A percentile compares a stretch with the other conserved stretches of the same genome.
These are phyloP conservation scores for Drosophila sproati DNA, from an alignment of 1,140 invertebrate species.

Conservation along the genomic window DNA sequence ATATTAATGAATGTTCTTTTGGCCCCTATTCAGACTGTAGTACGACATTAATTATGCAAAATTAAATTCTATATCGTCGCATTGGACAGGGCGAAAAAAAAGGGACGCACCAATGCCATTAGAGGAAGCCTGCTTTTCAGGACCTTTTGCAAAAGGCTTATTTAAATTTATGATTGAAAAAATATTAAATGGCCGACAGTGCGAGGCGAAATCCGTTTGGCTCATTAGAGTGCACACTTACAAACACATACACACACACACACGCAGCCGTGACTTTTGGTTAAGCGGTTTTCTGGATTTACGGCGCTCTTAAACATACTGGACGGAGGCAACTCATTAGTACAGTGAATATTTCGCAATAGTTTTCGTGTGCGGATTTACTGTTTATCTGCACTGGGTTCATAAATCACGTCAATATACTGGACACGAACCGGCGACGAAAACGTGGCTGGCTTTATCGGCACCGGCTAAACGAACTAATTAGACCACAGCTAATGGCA, in stretches of 20 bases:
- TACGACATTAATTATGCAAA: conserved; percentile 78
- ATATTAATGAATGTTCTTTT: conserved; percentile 80
- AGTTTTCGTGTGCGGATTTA: conserved; percentile 21
- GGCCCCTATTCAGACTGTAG: conserved; percentile 59
- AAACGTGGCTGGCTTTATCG: conserved; percentile 11
- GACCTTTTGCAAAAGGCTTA: conserved; percentile 37
- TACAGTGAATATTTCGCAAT: background rate
- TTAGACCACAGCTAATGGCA: conserved; percentile 49
- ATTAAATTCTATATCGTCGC: conserved; percentile 81
- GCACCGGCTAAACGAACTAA: conserved; percentile 38
- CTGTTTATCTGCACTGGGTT: conserved; percentile 33
- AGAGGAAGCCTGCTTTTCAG: conserved; percentile 12
- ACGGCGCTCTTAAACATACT: background rate
- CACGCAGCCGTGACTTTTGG: conserved; percentile 29
- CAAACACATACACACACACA: conserved; percentile 1
- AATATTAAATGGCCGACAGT: conserved; percentile 44
- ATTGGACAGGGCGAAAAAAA: conserved; percentile 48
- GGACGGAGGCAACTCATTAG: conserved; percentile 29
- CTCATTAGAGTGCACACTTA: conserved; percentile 33
- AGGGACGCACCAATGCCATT: conserved; percentile 33
- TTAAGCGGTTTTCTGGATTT: conserved; percentile 37
- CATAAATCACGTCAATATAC: conserved; percentile 50
- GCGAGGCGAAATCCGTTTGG: conserved; percentile 27
- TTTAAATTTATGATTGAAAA: conserved; percentile 67
- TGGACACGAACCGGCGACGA: conserved; percentile 35